Percentiles rank a stretch among this genome's conserved stretches.
phyloP scores from a whole-genome alignment of 2,113 vertebrate species.

The Pterophyllum scalare region DNA sequence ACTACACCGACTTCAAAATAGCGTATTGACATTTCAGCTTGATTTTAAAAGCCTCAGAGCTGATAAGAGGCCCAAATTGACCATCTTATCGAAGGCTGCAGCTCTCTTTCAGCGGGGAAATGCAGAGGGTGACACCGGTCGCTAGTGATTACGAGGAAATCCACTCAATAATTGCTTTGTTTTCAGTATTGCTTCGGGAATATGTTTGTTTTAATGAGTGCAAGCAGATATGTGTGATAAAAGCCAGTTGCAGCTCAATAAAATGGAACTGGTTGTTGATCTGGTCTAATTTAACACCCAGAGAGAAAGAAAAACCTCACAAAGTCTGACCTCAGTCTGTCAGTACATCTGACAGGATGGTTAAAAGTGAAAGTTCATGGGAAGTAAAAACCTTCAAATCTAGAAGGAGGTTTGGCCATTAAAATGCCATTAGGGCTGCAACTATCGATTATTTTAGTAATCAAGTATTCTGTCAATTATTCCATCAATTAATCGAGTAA shows the following conservation, averaged over 20 bases:
- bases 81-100: conserved; percentile 40
- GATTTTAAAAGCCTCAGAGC: conserved; percentile 43
- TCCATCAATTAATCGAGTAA: too few relatives aligned
- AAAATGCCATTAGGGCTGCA: background rate
- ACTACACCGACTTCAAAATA: conserved; percentile 16
- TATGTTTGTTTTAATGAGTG: background rate
- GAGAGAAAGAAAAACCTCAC: background rate
- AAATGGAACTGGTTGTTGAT: background rate
- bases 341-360: background rate
- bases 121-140: background rate
- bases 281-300: background rate
- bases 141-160: conserved; percentile 4
- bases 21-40: conserved; percentile 51
- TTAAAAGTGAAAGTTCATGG: background rate
- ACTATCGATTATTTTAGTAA: too few relatives aligned
- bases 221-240: background rate
- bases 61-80: conserved; percentile 56
- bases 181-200: background rate
- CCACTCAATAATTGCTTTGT: conserved; percentile 7
- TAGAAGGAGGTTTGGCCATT: background rate
- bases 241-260: background rate
- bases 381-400: background rate
- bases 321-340: background rate
- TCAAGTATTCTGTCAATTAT: too few relatives aligned
- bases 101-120: conserved; percentile 5